These are phyloP conservation scores for Halictus rubicundus DNA, from an alignment of 1,140 invertebrate species.

Conservation along the genomic window DNA sequence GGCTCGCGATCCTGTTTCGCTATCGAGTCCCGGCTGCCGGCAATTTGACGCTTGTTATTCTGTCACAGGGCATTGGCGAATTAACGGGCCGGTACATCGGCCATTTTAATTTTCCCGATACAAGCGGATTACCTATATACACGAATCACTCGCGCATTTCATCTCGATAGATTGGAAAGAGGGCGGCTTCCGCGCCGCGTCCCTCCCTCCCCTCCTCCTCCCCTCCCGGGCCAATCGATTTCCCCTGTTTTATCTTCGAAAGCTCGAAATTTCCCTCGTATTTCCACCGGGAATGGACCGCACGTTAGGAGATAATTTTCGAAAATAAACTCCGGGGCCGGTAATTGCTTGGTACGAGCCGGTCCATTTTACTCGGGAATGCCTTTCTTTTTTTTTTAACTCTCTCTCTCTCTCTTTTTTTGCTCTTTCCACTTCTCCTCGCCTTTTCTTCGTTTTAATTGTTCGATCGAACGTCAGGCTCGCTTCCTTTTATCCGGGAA, in stretches of 20 bases:
- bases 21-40: not conserved
- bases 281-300: conserved; percentile 17
- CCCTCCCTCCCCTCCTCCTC: not conserved
- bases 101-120: conserved; percentile 69
- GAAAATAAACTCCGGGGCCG: conserved; percentile 4
- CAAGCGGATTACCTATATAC: conserved; percentile 52
- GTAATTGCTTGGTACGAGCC: not conserved
- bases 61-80: conserved; percentile 58
- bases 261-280: conserved; percentile 38
- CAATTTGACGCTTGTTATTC: conserved; percentile 64
- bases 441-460: not conserved
- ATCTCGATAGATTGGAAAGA: conserved; percentile 3
- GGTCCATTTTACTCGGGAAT: not conserved
- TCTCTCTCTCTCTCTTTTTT: not conserved
- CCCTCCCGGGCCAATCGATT: conserved; percentile 17
- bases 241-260: conserved; percentile 30
- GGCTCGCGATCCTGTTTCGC: not conserved
- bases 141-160: conserved; percentile 52
- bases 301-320: conserved; percentile 35
- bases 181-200: not conserved
- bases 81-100: conserved; percentile 62
- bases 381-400: not conserved
- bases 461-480: not conserved
- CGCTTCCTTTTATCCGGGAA: too few species aligned
- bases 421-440: too few species aligned